phyloP scores from a whole-genome alignment of 2,797 vertebrate genomes.

The Novumbra hubbsi region DNA sequence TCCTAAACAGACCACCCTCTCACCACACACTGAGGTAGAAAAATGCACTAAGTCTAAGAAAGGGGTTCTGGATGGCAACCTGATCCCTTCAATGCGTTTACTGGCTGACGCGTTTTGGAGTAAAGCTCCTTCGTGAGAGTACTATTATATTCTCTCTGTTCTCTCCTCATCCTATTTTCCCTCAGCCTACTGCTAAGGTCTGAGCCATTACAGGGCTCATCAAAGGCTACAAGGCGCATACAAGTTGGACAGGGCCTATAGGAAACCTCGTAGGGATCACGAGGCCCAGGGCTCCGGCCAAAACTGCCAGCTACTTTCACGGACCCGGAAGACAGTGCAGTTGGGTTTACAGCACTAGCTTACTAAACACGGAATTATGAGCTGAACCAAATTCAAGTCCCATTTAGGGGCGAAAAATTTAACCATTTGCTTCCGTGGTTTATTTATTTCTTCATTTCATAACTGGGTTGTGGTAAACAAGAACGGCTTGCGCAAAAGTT shows the following conservation, averaged over 20 bases:
- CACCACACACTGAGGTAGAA: conserved; percentile 11
- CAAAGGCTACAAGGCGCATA: conserved; percentile 49
- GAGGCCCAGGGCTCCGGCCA: conserved; percentile 60
- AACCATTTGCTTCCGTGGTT: too few relatives aligned
- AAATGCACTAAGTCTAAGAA: neutral
- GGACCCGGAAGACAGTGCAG: conserved; percentile 31
- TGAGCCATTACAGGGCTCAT: conserved; percentile 62
- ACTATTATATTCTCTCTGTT: neutral
- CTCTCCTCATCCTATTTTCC: neutral
- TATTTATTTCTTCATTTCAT: too few relatives aligned
- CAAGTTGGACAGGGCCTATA: conserved; percentile 52
- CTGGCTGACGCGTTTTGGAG: too few relatives aligned
- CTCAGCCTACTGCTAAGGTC: conserved; percentile 43
- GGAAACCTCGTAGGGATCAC: conserved; percentile 54
- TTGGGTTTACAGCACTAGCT: conserved; percentile 21
- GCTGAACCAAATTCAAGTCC: neutral
- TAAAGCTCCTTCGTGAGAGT: too few relatives aligned
- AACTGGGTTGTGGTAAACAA: too few relatives aligned
- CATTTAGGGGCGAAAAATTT: too few relatives aligned
- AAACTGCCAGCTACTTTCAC: conserved; percentile 53
- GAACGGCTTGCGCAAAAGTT: too few relatives aligned
- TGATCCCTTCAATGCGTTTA: too few relatives aligned
- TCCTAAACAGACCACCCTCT: conserved; percentile 58
- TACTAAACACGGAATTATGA: neutral
- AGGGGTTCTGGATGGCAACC: too few relatives aligned